A percentile compares a stretch with the other conserved stretches of the same genome.
These are phyloP conservation scores for Bufo gargarizans DNA, from an alignment of 2,113 vertebrate genomes.

Conservation along the genomic window DNA sequence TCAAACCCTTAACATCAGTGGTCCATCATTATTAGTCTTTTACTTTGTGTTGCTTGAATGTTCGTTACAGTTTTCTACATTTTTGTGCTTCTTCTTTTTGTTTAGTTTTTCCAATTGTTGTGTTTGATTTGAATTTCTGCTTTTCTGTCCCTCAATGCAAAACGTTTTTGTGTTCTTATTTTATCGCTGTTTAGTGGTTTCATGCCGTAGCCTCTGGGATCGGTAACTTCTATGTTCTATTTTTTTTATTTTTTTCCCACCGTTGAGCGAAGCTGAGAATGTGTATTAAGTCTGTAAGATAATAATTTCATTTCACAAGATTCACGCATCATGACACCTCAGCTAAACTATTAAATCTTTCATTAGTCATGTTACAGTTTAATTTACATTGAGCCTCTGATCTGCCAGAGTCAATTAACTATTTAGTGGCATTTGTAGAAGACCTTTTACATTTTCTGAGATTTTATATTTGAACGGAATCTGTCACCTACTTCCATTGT, in stretches of 20 bases:
- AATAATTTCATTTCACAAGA: not conserved
- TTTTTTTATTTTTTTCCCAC: no score
- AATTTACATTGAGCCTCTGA: not conserved
- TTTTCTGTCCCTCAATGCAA: not conserved
- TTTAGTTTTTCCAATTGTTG: not conserved
- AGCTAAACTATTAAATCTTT: not conserved
- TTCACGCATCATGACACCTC: not conserved
- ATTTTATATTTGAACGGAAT: no score
- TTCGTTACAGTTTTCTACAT: not conserved
- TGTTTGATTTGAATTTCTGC: not conserved
- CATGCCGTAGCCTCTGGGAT: not conserved
- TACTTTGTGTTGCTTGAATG: not conserved
- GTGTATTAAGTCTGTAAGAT: not conserved
- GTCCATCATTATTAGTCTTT: slow-evolving; percentile 26
- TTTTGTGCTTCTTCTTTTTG: not conserved
- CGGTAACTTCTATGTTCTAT: not conserved
- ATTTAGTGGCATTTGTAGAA: not conserved
- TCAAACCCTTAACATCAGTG: slow-evolving; percentile 2
- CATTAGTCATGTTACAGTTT: not conserved
- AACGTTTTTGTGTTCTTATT: not conserved
- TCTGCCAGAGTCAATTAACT: not conserved
- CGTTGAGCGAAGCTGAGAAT: not conserved
- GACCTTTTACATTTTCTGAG: not conserved
- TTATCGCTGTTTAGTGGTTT: not conserved
- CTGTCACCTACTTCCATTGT: no score